These are phyloP conservation scores for Pecten maximus DNA, from an alignment of 2,888 invertebrate genomes.

Conservation along the genomic window DNA sequence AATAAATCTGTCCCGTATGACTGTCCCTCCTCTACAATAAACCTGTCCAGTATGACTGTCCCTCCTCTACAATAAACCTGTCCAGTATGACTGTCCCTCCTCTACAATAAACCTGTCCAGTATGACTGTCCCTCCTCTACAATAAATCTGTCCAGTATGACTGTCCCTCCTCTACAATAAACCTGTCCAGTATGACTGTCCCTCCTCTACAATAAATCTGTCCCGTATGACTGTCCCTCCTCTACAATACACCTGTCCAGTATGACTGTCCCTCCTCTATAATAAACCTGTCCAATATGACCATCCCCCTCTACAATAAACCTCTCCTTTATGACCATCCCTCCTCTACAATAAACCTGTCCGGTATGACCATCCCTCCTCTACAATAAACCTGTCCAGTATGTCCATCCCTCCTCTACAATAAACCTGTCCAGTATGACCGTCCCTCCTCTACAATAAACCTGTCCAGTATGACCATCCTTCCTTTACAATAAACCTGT, in stretches of 20 bases:
- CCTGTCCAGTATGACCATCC: background rate
- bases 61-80: conserved; percentile 1
- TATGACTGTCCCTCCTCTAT: background rate
- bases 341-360: background rate
- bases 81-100: background rate
- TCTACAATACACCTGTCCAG: background rate
- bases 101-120: background rate
- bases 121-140: background rate
- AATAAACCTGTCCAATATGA: background rate
- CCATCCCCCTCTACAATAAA: no score
- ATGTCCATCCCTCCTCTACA: background rate
- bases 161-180: background rate
- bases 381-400: background rate
- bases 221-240: background rate
- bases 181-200: background rate
- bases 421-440: background rate
- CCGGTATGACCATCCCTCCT: background rate
- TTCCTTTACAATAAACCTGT: conserved; percentile 16
- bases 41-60: background rate
- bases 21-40: background rate
- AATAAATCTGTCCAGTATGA: no score
- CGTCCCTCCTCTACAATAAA: background rate
- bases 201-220: no score
- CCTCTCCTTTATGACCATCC: background rate
- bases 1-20: background rate